Conservation (phyloP, 1,140 invertebrate species). For the Trichogramma pretiosum region DNA sequence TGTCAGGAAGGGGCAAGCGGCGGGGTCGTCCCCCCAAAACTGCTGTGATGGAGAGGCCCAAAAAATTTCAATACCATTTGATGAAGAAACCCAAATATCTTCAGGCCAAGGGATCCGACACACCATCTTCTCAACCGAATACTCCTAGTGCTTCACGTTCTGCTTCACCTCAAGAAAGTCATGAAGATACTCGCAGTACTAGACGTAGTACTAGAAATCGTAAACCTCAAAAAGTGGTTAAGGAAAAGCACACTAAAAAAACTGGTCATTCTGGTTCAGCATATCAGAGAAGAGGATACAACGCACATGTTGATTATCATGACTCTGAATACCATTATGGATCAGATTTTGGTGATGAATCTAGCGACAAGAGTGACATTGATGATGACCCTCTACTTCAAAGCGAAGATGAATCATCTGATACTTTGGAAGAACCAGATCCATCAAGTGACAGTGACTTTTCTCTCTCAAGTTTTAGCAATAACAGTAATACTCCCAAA, state of each 20-base stretch:
- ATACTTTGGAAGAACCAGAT: conserved; percentile 54
- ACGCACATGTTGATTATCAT: conserved; percentile 63
- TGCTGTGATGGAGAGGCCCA: conserved; percentile 69
- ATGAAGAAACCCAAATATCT: conserved; percentile 89
- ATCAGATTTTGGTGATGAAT: conserved; percentile 79
- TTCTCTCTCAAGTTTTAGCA: conserved; percentile 69
- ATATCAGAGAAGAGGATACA: conserved; percentile 61
- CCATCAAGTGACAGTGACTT: conserved; percentile 75
- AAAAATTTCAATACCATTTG: conserved; percentile 77
- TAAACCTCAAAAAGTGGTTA: conserved; percentile 30
- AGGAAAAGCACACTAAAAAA: conserved; percentile 50
- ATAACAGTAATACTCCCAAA: conserved; percentile 54
- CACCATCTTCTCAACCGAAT: conserved; percentile 54
- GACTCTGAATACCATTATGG: conserved; percentile 86
- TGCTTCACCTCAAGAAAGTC: conserved; percentile 59
- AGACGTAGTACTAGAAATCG: conserved; percentile 52
- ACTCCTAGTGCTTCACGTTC: conserved; percentile 69
- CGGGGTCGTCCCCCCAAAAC: conserved; percentile 82
- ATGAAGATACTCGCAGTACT: conserved; percentile 55
- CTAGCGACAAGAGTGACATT: conserved; percentile 68
- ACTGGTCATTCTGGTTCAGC: conserved; percentile 50
- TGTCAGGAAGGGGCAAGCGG: conserved; percentile 75
- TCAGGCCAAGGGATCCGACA: conserved; percentile 57
- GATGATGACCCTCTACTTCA: conserved; percentile 59
- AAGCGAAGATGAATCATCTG: conserved; percentile 58